Conservation (phyloP, 2,888 invertebrate genomes). For the Oasisia sp. region DNA sequence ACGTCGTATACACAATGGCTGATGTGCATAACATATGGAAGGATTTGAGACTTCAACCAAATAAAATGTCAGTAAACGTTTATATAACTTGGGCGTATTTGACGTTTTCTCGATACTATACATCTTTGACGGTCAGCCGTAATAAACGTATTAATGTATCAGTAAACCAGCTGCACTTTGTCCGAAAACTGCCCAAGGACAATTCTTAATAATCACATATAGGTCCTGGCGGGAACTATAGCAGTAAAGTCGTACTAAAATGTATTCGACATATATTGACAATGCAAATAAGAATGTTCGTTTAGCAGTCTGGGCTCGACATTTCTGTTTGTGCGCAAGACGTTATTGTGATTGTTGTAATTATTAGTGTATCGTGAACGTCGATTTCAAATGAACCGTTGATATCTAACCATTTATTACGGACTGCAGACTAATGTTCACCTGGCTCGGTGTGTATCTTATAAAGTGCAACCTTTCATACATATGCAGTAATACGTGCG, state of each 20-base stretch:
- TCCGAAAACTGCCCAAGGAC: background rate
- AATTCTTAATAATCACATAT: background rate
- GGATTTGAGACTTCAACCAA: no score
- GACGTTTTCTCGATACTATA: background rate
- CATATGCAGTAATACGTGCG: no score
- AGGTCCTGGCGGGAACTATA: background rate
- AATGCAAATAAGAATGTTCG: no score
- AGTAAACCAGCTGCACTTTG: background rate
- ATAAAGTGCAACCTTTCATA: no score
- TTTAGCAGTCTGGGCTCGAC: no score
- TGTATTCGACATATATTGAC: no score
- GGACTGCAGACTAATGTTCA: no score
- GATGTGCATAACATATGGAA: no score
- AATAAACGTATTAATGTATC: background rate
- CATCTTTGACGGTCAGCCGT: background rate
- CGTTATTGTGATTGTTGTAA: background rate
- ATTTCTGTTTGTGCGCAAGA: background rate
- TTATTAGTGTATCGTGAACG: background rate
- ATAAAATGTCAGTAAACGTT: no score
- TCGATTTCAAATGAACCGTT: no score
- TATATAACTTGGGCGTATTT: background rate
- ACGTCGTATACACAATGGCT: background rate
- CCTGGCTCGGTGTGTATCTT: no score
- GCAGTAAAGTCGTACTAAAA: background rate
- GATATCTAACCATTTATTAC: no score